Evolutionary conservation across 2,797 vertebrate genomes (phyloP).

Genomic region (Bradypodion ventrale): DNA sequence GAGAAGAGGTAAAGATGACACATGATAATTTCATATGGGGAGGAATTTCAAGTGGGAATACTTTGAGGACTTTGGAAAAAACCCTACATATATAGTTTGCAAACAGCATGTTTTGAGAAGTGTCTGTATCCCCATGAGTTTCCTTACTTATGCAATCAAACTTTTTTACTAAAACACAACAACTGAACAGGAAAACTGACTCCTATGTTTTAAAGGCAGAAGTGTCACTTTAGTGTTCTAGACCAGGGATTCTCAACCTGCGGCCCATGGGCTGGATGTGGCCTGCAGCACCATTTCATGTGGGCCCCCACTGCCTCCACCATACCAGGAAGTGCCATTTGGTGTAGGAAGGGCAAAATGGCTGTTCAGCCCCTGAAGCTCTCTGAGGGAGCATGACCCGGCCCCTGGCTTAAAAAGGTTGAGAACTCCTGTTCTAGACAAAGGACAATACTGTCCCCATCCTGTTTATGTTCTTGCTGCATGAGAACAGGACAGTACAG

Average conservation of each 20-base stretch:
- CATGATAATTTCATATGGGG: too few relatives aligned
- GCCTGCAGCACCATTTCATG: too few relatives aligned
- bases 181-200: conserved; percentile 47
- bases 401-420: too few relatives aligned
- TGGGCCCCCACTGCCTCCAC: too few relatives aligned
- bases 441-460: conserved; percentile 63
- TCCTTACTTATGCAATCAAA: conserved; percentile 19
- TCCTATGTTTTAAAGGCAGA: conserved; percentile 58
- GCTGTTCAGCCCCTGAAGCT: too few relatives aligned
- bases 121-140: conserved; percentile 43
- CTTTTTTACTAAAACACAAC: conserved; percentile 46
- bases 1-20: too few relatives aligned
- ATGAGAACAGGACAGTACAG: conserved; percentile 74
- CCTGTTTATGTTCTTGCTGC: conserved; percentile 71
- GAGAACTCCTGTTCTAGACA: conserved; percentile 72
- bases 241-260: too few relatives aligned
- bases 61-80: neutral
- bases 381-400: too few relatives aligned
- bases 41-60: neutral
- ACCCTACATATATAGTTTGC: neutral
- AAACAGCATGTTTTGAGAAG: conserved; percentile 22
- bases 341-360: too few relatives aligned
- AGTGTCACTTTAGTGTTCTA: conserved; percentile 66
- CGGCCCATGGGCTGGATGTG: too few relatives aligned
- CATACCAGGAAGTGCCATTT: too few relatives aligned